A percentile compares a stretch with the other conserved stretches of the same genome.
Evolutionary conservation across 1,140 invertebrate genomes (phyloP).

Genomic region (Trigoniulus corallinus): DNA sequence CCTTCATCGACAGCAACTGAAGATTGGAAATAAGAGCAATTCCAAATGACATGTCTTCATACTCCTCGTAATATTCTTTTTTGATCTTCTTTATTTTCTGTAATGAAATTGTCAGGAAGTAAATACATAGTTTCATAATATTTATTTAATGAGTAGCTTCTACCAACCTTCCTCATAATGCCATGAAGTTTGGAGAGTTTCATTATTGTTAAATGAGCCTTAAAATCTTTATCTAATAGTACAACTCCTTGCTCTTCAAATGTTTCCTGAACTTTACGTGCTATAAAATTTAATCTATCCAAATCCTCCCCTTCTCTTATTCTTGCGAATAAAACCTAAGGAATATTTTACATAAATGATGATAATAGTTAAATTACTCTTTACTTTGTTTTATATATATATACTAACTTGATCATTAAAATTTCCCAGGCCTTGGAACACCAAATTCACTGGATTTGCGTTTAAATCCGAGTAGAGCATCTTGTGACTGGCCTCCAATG

Average conservation of each 20-base stretch:
- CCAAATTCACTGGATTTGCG: not conserved
- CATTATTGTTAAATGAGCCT: not conserved
- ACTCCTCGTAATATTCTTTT: not conserved
- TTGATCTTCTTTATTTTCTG: not conserved
- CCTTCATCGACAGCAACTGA: not conserved
- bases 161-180: not conserved
- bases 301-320: not conserved
- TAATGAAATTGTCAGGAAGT: too few relatives aligned
- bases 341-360: not conserved
- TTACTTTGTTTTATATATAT: not conserved
- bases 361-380: not conserved
- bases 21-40: not conserved
- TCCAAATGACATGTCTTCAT: not conserved
- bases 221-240: not conserved
- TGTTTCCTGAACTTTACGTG: not conserved
- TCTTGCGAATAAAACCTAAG: not conserved
- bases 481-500: not conserved
- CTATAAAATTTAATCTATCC: not conserved
- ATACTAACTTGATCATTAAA: not conserved
- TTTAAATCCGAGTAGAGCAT: not conserved
- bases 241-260: not conserved
- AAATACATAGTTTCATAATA: too few relatives aligned
- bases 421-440: not conserved
- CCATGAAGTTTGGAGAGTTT: not conserved
- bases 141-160: not conserved